These are phyloP conservation scores for Junonia oenone DNA, from an alignment of 2,888 invertebrate species.

Conservation along the genomic window DNA sequence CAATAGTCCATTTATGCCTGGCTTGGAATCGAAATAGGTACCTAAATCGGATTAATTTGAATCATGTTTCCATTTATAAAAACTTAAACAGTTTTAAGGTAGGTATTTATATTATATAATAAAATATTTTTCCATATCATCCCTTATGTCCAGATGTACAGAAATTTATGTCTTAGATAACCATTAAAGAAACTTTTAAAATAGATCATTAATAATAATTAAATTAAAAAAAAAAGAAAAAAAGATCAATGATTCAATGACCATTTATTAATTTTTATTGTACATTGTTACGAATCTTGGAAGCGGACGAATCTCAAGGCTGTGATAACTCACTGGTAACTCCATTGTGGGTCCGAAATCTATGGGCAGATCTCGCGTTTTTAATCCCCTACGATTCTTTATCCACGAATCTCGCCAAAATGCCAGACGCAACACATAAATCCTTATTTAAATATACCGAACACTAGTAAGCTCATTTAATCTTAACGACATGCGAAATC, in stretches of 20 bases:
- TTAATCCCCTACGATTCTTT: slow-evolving; percentile 60
- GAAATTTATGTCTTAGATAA: no score
- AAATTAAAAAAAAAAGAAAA: no score
- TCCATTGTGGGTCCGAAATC: slow-evolving; percentile 57
- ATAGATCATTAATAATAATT: no score
- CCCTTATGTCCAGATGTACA: no score
- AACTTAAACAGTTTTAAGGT: no score
- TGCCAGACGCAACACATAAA: slow-evolving; percentile 76
- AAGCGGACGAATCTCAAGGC: slow-evolving; percentile 33
- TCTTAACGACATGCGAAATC: slow-evolving; percentile 32
- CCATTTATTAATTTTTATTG: background rate
- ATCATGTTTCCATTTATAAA: background rate
- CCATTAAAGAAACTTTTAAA: no score
- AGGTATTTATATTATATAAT: no score
- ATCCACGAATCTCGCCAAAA: slow-evolving; percentile 76
- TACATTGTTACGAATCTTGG: slow-evolving; percentile 12
- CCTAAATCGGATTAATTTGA: background rate
- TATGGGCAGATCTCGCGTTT: slow-evolving; percentile 52
- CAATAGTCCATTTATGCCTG: no score
- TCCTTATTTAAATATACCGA: slow-evolving; percentile 78
- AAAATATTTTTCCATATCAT: background rate
- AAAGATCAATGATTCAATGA: background rate
- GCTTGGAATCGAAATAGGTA: no score
- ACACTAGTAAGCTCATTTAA: slow-evolving; percentile 30
- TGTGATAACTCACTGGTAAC: slow-evolving; percentile 43